A percentile compares a stretch with the other conserved stretches of the same genome.
phyloP scores from a whole-genome alignment of 2,113 vertebrate species.

The Haliaeetus leucogaster region DNA sequence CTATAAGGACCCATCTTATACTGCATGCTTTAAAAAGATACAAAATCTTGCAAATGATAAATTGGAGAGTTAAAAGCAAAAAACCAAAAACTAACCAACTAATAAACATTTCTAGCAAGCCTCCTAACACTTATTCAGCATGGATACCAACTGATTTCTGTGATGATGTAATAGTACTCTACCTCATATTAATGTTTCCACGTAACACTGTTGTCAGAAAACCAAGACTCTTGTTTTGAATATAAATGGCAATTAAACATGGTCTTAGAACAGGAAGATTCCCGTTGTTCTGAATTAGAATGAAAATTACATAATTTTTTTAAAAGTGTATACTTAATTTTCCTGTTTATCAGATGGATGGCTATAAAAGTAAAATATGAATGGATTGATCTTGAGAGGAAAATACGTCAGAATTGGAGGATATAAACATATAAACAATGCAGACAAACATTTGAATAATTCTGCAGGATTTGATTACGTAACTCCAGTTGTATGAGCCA shows the following conservation, averaged over 20 bases:
- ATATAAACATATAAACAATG: neutral
- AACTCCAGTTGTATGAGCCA: neutral
- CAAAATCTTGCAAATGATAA: neutral
- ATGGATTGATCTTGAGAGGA: neutral
- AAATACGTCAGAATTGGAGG: neutral
- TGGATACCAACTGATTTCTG: neutral
- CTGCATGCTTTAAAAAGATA: neutral
- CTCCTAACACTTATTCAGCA: neutral
- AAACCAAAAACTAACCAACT: neutral
- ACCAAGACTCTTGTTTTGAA: neutral
- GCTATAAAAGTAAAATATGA: neutral
- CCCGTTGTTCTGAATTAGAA: neutral
- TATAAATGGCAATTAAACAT: neutral
- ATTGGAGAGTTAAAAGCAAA: neutral
- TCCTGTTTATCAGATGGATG: neutral
- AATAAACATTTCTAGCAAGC: neutral
- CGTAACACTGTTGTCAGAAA: neutral
- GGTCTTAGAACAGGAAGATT: neutral
- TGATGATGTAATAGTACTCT: neutral
- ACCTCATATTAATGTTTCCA: neutral
- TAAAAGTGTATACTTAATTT: neutral
- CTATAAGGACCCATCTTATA: neutral
- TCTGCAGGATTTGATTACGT: neutral
- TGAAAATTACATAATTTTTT: neutral
- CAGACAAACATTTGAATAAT: neutral